Evolutionary conservation across 2,888 invertebrate genomes (phyloP).

Genomic region (Agapostemon virescens): DNA sequence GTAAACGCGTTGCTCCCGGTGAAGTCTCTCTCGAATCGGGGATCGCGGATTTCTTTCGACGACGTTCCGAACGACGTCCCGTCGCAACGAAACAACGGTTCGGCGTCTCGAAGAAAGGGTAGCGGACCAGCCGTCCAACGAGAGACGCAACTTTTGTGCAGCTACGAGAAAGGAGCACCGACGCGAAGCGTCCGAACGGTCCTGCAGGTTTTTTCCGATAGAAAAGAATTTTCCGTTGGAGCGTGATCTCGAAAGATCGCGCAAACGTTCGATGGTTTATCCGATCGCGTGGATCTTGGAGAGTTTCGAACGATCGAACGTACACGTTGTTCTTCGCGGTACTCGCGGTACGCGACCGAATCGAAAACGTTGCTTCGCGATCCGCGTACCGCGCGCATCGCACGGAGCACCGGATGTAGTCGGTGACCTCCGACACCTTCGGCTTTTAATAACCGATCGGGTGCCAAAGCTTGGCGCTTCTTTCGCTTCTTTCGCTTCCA

Average conservation of each 20-base stretch:
- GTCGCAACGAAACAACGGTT: neutral
- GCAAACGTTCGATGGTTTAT: too few relatives aligned
- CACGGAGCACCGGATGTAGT: slow-evolving; percentile 60
- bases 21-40: neutral
- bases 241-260: too few relatives aligned
- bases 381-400: neutral
- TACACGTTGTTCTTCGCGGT: too few relatives aligned
- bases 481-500: slow-evolving; percentile 19
- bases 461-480: slow-evolving; percentile 35
- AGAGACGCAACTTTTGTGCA: too few relatives aligned
- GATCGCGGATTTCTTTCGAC: neutral
- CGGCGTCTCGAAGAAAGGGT: neutral
- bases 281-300: too few relatives aligned
- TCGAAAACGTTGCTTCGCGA: slow-evolving; percentile 37
- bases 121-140: neutral
- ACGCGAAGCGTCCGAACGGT: too few relatives aligned
- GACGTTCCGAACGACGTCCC: neutral
- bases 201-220: neutral
- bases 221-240: neutral
- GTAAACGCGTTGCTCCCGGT: too few relatives aligned
- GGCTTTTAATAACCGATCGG: slow-evolving; percentile 64
- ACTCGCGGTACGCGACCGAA: slow-evolving; percentile 25
- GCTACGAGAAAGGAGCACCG: too few relatives aligned
- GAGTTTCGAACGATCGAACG: too few relatives aligned
- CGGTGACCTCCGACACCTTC: slow-evolving; percentile 53